Base-by-base conservation (phyloP, 1,140 invertebrate species). In the Chrysoperla carnea region DNA sequence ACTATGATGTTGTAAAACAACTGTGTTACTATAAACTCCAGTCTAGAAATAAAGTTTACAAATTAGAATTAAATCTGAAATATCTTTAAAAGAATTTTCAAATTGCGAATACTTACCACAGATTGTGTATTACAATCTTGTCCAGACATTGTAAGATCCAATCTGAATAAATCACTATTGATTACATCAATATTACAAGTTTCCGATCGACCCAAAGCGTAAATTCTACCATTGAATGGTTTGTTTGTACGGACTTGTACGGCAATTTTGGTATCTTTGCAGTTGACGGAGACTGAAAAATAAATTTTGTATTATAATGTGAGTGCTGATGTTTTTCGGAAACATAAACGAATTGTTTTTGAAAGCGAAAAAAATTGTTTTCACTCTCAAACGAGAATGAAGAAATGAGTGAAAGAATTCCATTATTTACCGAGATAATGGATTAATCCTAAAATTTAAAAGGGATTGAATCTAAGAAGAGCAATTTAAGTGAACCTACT, bases 61-160 rank as follows among this genome's bases (percentile, higher is more conserved):
- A n/a, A n/a, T n/a, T n/a, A n/a, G n/a, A n/a, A n/a, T n/a, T n/a
- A n/a, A 48, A 33, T 38, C 42, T 41, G 29, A 33, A 9, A 37
- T 39, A 3, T 39, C 28, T 1, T 39, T 36, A 8, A 39, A 15
- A n/a, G 28, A 31, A 33, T 29, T 36, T 11, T 33, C 31, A 11
- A 12, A 33, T 12, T 12, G 2, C 31, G 31, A 11, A 33, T 33
- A 74, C 81, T 76, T 65, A 87, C 84, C 64, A 86, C 82, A 53
- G 82, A 85, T 58, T 87, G 84, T 11, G 89, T 93, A 58, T 93
- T 93, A 59, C 89, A 94, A 53, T 93, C 89, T 58, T 92, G 88
- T 12, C 88, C 89, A 44, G 69, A 82, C 81, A 94, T 89, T 28
- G 87, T 90, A 8, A 94, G 69, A 59, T 94, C 89, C 33, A 94